Base-by-base conservation (phyloP, 2,888 invertebrate genomes). In the Leptodirus hochenwartii region DNA sequence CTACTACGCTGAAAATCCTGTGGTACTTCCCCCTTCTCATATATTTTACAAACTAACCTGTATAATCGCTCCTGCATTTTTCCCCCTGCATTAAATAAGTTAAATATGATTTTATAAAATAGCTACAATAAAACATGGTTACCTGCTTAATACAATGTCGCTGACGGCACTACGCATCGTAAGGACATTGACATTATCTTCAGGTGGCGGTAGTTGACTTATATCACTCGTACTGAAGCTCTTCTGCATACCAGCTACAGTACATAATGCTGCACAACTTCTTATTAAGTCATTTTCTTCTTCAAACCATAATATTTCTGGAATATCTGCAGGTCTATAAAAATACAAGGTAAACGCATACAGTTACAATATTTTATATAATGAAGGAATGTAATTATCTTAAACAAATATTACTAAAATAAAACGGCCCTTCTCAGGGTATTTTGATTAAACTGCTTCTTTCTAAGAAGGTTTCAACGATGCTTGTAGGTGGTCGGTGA, bases 181-280 rank as follows among this genome's bases (percentile, higher is more conserved):
- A 1, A 29, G 24, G 9, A 22, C 16, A 25, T 22, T 23, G 2
- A 32, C 32, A 4, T 27, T 25, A 9, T 57, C 56, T 28, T 61
- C 62, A 2, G 66, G 64, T 15, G 61, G 61, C 1, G 64, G 62
- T 39, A 67, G 50, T 44, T 68, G 66, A 27, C 63, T 59, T 11
- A 84, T 76, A 47, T 85, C 85, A 15, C 73, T 74, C 0, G 81
- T 79, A 45, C 81, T 82, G 58, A 84, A 82, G 43, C 79, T 80
- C 43, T 81, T 71, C 27, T 80, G 76, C n/a, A 82, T 62, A 2
- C 84, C 82, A 1, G 82, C 58, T 29, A 75, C 79, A 0, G 78
- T 75, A 27, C 80, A 79, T 15, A 84, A 61, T 5, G 73, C 76
- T 0, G 78, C 81, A 49, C 82, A 84, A 33, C 77, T 78, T 15